Conservation (phyloP, 2,888 invertebrate genomes). For the Polyploca ridens region DNA sequence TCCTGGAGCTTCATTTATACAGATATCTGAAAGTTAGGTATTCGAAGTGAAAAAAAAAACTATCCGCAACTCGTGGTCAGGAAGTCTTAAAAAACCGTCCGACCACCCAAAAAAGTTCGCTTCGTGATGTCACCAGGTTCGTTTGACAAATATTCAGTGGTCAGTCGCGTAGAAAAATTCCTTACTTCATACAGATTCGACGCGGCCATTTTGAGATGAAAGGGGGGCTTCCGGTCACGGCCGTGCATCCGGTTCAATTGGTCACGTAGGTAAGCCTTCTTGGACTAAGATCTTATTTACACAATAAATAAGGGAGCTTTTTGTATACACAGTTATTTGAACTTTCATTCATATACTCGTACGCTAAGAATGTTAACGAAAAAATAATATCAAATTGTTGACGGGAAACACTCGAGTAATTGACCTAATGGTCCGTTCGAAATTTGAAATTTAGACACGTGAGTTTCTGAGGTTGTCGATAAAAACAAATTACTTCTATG, state of each 20-base stretch:
- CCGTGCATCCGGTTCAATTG: constrained; percentile 70
- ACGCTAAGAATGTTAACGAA: constrained; percentile 59
- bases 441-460: background rate
- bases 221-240: constrained; percentile 77
- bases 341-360: constrained; percentile 32
- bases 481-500: constrained; percentile 50
- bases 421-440: background rate
- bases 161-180: constrained; percentile 78
- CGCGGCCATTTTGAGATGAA: constrained; percentile 78
- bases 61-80: constrained; percentile 42
- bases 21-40: constrained; percentile 19
- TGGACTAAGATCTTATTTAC: constrained; percentile 46
- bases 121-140: constrained; percentile 56
- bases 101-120: constrained; percentile 64
- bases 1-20: background rate
- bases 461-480: constrained; percentile 26
- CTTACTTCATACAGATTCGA: constrained; percentile 71
- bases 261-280: constrained; percentile 41
- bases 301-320: constrained; percentile 56
- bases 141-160: constrained; percentile 74
- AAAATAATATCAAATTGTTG: constrained; percentile 54
- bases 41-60: constrained; percentile 35
- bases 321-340: constrained; percentile 55
- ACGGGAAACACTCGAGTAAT: constrained; percentile 46
- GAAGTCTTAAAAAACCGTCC: constrained; percentile 54